These are phyloP conservation scores for Plectropomus leopardus DNA, from an alignment of 2,113 vertebrate species.

Conservation along the genomic window DNA sequence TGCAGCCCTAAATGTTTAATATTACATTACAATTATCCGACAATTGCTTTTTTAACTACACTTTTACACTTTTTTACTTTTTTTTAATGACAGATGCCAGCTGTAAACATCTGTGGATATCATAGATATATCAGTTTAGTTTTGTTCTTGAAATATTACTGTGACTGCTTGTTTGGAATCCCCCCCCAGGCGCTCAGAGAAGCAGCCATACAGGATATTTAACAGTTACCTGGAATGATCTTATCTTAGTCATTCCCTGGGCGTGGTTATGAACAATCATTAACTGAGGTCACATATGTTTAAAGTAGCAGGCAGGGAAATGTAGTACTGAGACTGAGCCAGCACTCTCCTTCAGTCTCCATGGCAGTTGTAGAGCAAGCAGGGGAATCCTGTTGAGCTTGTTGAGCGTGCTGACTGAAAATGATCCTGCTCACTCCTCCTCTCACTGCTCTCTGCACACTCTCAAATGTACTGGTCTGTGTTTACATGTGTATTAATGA, in stretches of 20 bases:
- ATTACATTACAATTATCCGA: neutral
- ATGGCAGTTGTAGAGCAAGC: slow-evolving; percentile 20
- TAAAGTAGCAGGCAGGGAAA: neutral
- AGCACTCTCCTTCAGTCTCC: neutral
- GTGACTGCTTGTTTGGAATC: neutral
- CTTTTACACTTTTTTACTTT: no score
- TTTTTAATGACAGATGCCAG: neutral
- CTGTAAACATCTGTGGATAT: no score
- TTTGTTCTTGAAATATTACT: neutral
- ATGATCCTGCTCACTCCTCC: slow-evolving; percentile 4
- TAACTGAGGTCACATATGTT: slow-evolving; percentile 15
- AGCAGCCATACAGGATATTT: neutral
- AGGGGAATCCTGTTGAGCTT: slow-evolving; percentile 53
- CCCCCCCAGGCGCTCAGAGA: neutral
- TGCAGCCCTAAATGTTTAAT: neutral
- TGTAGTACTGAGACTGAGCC: neutral
- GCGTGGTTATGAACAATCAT: slow-evolving; percentile 30
- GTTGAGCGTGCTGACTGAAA: slow-evolving; percentile 30
- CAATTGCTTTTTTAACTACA: neutral
- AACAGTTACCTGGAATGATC: neutral
- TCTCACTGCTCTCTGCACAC: neutral
- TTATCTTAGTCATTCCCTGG: slow-evolving; percentile 11
- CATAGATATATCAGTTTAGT: neutral
- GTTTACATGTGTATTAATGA: neutral
- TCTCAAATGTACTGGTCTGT: neutral